Percentiles rank a stretch among this genome's conserved stretches.
These are phyloP conservation scores for Sylvia borin DNA, from an alignment of 2,797 vertebrate species.

Conservation along the genomic window DNA sequence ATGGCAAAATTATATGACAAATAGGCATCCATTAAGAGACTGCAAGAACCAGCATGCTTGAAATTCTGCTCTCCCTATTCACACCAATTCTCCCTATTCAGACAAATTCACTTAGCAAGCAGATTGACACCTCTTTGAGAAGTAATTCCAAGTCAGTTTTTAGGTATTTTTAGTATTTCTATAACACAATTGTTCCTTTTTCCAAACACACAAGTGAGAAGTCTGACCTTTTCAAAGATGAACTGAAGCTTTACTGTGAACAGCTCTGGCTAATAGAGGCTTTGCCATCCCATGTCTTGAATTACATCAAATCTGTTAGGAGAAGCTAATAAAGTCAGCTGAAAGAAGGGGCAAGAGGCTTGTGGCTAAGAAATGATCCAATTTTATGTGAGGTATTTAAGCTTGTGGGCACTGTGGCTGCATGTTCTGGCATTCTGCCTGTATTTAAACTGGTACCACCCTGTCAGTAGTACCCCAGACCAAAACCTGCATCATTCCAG, in stretches of 20 bases:
- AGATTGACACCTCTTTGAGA: background rate
- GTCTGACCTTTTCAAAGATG: slow-evolving; percentile 40
- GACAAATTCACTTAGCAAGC: background rate
- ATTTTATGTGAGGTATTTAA: background rate
- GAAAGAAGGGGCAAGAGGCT: background rate
- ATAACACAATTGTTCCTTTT: background rate
- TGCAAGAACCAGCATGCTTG: background rate
- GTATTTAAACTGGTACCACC: accelerated
- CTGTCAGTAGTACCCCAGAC: background rate
- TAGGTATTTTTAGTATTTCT: slow-evolving; percentile 19
- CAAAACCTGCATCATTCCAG: background rate
- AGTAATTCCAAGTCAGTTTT: background rate
- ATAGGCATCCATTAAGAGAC: slow-evolving; percentile 13
- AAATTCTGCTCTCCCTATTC: slow-evolving; percentile 8
- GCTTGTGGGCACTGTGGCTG: background rate
- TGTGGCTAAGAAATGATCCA: background rate
- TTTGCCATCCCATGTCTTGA: background rate
- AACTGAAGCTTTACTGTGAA: background rate
- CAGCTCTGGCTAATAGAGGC: background rate
- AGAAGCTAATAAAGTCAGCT: background rate
- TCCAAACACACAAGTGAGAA: background rate
- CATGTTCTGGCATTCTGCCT: background rate
- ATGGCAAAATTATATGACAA: slow-evolving; percentile 23
- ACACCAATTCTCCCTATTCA: background rate
- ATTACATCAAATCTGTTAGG: background rate